Base-by-base conservation (phyloP, 35 echinoderm and acorn worm species). In the Heliocidaris erythrogramma region DNA sequence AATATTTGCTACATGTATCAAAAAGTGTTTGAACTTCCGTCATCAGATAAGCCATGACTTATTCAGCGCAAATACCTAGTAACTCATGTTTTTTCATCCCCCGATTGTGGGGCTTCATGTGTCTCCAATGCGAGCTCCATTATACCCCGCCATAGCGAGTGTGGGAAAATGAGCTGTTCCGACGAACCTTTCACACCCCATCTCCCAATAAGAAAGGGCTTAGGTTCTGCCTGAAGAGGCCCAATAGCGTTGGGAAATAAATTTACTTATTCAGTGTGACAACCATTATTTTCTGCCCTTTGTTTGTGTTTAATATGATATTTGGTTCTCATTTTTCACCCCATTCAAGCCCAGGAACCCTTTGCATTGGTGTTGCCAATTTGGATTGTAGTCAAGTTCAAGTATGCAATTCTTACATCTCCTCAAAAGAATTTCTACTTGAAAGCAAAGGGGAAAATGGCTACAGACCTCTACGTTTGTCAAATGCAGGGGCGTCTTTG, bases 211-310 rank as follows among this genome's bases (percentile, higher is more conserved):
- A 47, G 87, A 89, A 89, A 47, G 87, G 87, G 31, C 32, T 24
- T 89, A 18, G 87, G 87, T 89, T 89, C 87, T 48, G 87, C 87
- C 87, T 89, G 87, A 48, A 89, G 29, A 42, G 47, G 47, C 87
- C 31, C 87, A 89, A 13, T 89, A 89, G 87, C 87, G 47, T 89
- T 89, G 87, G 87, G 87, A 89, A 89, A 89, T 89, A 48, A 89
- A 89, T 89, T 89, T 48, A 89, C 87, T 89, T 89, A 89, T 89
- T 89, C 87, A 89, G 17, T 89, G 87, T 89, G 87, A 89, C 87
- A 89, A 14, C 31, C 87, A 89, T 32, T 89, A 89, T 89, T 89
- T 89, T 89, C 31, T 47, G 32, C 9, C 87, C 47, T 89, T 89
- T 89, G 47, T 89, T 32, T 89, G 31, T 89, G 87, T 89, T 32